Conservation (phyloP, 2,113 vertebrate genomes). For the Hylia prasina region DNA sequence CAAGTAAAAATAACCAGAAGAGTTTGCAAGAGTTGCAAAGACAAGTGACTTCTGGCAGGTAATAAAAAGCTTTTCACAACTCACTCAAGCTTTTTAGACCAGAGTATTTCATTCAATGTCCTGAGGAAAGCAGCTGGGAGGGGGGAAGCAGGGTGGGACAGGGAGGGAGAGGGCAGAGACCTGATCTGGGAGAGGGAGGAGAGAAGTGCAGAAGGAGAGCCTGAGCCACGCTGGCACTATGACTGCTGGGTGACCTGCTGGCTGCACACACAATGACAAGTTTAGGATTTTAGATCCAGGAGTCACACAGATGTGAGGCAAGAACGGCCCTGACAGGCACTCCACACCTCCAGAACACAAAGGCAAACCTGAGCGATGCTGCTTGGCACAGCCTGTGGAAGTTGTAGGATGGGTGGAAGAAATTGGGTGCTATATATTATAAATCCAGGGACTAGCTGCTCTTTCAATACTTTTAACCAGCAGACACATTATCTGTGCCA, state of each 20-base stretch:
- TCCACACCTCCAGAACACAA: not conserved
- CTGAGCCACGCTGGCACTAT: fast-evolving
- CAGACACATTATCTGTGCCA: not conserved
- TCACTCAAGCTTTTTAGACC: constrained; percentile 10
- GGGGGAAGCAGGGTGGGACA: not conserved
- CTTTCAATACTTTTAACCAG: not conserved
- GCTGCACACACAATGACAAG: not conserved
- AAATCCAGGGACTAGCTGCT: not conserved
- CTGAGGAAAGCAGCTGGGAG: not conserved
- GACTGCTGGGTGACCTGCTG: not conserved
- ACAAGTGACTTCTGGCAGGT: constrained; percentile 80
- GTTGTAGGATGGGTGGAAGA: not conserved
- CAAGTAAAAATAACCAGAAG: constrained; percentile 91
- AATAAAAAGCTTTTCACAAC: constrained; percentile 79
- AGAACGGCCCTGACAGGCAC: not conserved
- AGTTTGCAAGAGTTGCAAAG: constrained; percentile 80
- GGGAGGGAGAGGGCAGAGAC: not conserved
- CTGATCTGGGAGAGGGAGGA: not conserved
- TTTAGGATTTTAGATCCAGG: not conserved
- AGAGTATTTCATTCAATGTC: not conserved
- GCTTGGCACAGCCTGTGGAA: not conserved
- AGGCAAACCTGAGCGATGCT: not conserved
- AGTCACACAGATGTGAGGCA: not conserved
- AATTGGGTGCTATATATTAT: fast-evolving
- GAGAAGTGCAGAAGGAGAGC: not conserved